Percentiles rank a stretch among this genome's conserved stretches.
Evolutionary conservation across 2,113 vertebrate genomes (phyloP).

Genomic region (Bucco capensis): DNA sequence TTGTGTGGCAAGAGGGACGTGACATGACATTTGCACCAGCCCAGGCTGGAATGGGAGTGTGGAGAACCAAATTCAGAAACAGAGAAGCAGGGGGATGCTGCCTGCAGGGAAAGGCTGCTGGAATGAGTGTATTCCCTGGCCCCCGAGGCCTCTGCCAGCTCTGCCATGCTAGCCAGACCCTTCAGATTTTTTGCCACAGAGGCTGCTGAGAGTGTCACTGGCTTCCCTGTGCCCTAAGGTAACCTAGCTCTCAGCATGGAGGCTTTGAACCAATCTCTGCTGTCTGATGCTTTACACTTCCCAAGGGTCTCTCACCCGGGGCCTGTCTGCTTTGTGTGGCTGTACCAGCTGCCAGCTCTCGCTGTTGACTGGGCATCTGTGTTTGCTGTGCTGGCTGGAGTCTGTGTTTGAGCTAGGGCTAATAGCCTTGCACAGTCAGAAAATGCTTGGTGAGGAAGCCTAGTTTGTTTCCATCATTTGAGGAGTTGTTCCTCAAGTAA

Average conservation of each 20-base stretch:
- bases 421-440: neutral
- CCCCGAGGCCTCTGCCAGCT: neutral
- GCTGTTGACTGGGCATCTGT: accelerated
- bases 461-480: neutral
- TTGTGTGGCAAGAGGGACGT: neutral
- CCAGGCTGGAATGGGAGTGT: accelerated
- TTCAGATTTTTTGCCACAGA: neutral
- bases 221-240: neutral
- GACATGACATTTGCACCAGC: neutral
- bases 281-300: neutral
- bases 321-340: neutral
- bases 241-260: too few relatives aligned
- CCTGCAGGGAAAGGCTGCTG: neutral
- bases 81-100: too few relatives aligned
- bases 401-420: neutral
- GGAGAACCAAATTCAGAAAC: neutral
- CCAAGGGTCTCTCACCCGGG: neutral
- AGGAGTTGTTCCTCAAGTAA: neutral
- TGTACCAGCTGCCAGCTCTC: accelerated
- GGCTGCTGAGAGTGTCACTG: neutral
- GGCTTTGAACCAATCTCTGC: neutral
- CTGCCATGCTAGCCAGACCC: too few relatives aligned
- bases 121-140: neutral
- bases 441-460: neutral
- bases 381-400: neutral